phyloP scores from a whole-genome alignment of 2,888 invertebrate genomes.

The Leptopilina myrica region DNA sequence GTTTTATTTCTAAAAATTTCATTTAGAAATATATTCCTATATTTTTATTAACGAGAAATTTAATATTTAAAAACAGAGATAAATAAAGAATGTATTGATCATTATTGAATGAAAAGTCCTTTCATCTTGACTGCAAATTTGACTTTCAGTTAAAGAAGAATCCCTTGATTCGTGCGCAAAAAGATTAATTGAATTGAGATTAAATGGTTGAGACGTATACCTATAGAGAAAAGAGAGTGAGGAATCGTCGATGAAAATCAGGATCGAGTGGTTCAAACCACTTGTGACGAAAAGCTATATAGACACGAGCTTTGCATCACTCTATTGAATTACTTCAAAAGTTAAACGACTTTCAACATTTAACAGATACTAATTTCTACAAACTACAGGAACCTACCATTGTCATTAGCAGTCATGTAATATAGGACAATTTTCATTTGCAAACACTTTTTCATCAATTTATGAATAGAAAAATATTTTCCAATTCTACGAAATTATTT shows the following conservation, averaged over 20 bases:
- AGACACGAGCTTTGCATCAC: conserved; percentile 4
- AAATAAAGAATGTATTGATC: not conserved
- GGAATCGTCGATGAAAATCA: conserved; percentile 3
- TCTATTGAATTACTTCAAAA: not conserved
- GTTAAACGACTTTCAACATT: conserved; percentile 2
- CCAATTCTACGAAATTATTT: too few relatives aligned
- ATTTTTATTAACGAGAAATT: too few relatives aligned
- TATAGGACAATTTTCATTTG: too few relatives aligned
- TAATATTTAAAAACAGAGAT: too few relatives aligned
- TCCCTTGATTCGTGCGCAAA: not conserved
- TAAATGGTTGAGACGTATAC: not conserved
- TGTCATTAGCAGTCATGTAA: too few relatives aligned
- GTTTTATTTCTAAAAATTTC: not conserved
- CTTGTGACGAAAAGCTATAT: not conserved
- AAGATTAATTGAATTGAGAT: conserved; percentile 6
- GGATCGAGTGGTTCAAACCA: not conserved
- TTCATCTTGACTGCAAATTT: not conserved
- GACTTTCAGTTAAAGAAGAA: conserved; percentile 1
- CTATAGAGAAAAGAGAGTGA: not conserved
- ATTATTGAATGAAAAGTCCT: not conserved
- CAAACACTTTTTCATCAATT: too few relatives aligned
- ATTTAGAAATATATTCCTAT: too few relatives aligned
- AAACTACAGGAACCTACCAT: too few relatives aligned
- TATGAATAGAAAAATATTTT: too few relatives aligned
- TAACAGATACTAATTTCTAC: too few relatives aligned